Evolutionary conservation across 2,797 vertebrate species (phyloP).

Genomic region (Lepus townsendii): DNA sequence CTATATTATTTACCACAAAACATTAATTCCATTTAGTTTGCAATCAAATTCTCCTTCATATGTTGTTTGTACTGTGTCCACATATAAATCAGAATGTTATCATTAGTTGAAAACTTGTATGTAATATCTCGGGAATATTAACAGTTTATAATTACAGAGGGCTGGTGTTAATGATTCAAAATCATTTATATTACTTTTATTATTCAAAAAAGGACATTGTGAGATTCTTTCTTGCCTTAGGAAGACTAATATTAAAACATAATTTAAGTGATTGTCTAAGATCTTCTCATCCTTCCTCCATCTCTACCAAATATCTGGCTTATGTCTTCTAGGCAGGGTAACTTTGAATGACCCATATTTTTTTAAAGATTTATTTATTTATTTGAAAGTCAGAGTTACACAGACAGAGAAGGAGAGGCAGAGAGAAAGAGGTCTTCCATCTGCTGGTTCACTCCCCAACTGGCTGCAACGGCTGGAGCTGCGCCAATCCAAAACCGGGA

Average conservation of each 20-base stretch:
- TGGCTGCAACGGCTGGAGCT: too few species aligned
- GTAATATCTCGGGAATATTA: background rate
- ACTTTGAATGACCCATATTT: background rate
- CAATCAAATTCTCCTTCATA: conserved; percentile 33
- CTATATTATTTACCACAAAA: background rate
- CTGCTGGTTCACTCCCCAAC: too few species aligned
- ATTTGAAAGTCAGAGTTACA: too few species aligned
- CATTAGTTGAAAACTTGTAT: conserved; percentile 23
- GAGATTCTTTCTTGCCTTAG: background rate
- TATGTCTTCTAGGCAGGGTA: conserved; percentile 22
- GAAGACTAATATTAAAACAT: conserved; percentile 14
- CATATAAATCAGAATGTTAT: background rate
- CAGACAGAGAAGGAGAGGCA: too few species aligned
- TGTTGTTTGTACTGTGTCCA: background rate
- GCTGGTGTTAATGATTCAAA: background rate
- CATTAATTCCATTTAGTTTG: conserved; percentile 29
- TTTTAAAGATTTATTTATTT: too few species aligned
- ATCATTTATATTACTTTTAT: too few species aligned
- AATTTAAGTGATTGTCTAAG: conserved; percentile 11
- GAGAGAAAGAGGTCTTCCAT: too few species aligned
- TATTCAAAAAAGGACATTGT: too few species aligned
- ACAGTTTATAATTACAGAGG: background rate
- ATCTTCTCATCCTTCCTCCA: background rate
- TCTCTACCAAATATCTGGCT: conserved; percentile 43
- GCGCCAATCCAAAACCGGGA: too few species aligned